A percentile compares a stretch with the other conserved stretches of the same genome.
phyloP scores from a whole-genome alignment of 2,113 vertebrate species.

The Melanerpes formicivorus region DNA sequence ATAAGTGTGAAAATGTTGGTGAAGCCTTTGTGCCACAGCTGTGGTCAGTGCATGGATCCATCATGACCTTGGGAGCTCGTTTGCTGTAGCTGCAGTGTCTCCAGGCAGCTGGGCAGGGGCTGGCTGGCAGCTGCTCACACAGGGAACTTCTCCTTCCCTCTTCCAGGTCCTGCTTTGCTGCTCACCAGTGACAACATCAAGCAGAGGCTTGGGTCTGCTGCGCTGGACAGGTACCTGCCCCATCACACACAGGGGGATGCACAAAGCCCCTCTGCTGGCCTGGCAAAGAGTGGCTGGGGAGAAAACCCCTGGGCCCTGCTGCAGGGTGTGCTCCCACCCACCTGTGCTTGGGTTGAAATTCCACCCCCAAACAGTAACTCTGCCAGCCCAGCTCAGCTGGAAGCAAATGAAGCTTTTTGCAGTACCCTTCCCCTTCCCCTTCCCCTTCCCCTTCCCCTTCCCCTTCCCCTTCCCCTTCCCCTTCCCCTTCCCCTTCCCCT shows the following conservation, averaged over 20 bases:
- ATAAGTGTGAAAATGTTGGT: neutral
- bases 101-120: neutral
- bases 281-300: neutral
- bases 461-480: too few relatives aligned
- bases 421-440: too few relatives aligned
- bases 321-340: neutral
- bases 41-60: neutral
- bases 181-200: conserved; percentile 93
- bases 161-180: conserved; percentile 86
- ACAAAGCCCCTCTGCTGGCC: fast-evolving
- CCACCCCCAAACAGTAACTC: too few relatives aligned
- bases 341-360: too few relatives aligned
- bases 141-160: neutral
- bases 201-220: conserved; percentile 87
- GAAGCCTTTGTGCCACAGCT: neutral
- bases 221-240: conserved; percentile 87
- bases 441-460: too few relatives aligned
- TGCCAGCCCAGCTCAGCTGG: too few relatives aligned
- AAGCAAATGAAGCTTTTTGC: too few relatives aligned
- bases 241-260: fast-evolving
- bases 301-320: neutral
- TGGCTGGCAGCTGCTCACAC: neutral
- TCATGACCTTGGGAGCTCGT: neutral
- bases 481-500: too few relatives aligned
- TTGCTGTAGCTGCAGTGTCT: neutral